Percentiles rank a stretch among this genome's conserved stretches.
Conservation (phyloP, 2,113 vertebrate species). For the Rhegmatorhina hoffmannsi region DNA sequence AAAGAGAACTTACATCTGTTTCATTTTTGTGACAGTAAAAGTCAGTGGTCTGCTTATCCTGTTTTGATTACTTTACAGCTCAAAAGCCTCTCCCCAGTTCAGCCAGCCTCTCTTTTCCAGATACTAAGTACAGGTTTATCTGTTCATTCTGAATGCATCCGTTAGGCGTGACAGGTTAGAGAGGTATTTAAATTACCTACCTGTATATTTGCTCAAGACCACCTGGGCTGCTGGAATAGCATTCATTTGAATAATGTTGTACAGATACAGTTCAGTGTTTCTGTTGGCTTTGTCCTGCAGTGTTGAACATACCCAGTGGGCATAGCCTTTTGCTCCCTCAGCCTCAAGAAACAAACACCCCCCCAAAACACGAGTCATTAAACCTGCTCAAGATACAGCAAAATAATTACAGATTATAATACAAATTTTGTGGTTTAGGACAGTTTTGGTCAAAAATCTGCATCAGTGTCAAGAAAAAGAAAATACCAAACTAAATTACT, state of each 20-base stretch:
- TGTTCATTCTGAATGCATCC: background rate
- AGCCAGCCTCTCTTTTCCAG: background rate
- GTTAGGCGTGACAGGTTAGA: background rate
- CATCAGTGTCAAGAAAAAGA: background rate
- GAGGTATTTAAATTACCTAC: conserved; percentile 64
- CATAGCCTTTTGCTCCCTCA: conserved; percentile 95
- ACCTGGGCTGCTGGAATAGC: conserved; percentile 90
- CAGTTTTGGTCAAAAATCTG: background rate
- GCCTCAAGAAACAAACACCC: conserved; percentile 72
- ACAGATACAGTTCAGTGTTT: conserved; percentile 88
- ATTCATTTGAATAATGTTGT: conserved; percentile 97
- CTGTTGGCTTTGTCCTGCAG: conserved; percentile 92
- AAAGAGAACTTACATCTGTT: background rate
- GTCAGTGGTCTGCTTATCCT: background rate
- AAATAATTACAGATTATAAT: background rate
- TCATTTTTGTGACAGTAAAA: background rate
- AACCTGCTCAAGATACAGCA: background rate
- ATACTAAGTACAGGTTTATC: background rate
- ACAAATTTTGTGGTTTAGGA: background rate
- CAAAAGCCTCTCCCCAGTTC: background rate
- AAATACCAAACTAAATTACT: background rate
- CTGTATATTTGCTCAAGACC: conserved; percentile 90
- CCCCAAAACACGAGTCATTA: background rate
- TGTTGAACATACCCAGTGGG: conserved; percentile 92
- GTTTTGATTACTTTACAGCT: background rate